phyloP scores from a whole-genome alignment of 2,797 vertebrate genomes.

The Rhincodon typus region DNA sequence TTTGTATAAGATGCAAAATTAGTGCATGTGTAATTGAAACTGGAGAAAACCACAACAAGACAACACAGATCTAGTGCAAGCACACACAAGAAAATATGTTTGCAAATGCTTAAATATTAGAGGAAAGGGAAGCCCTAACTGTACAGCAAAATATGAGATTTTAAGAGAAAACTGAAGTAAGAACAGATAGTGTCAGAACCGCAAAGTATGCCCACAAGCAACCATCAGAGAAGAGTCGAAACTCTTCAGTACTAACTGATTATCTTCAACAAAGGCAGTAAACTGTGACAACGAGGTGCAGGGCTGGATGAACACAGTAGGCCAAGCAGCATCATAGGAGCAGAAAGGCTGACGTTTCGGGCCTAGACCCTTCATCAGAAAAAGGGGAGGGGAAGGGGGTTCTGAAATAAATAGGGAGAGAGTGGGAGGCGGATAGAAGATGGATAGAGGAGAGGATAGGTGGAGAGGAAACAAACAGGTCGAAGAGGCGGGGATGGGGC shows the following conservation, averaged over 20 bases:
- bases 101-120: neutral
- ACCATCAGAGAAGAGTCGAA: neutral
- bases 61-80: neutral
- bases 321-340: too few relatives aligned
- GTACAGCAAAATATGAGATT: neutral
- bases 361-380: too few relatives aligned
- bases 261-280: neutral
- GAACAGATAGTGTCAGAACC: neutral
- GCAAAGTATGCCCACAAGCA: neutral
- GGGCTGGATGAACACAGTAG: too few relatives aligned
- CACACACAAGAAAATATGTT: neutral
- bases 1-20: neutral
- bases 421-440: too few relatives aligned
- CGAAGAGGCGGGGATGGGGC: too few relatives aligned
- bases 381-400: too few relatives aligned
- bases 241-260: neutral
- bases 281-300: too few relatives aligned
- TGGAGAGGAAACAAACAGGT: too few relatives aligned
- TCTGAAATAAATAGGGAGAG: too few relatives aligned
- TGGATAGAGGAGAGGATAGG: too few relatives aligned
- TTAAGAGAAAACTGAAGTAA: neutral
- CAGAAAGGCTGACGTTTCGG: too few relatives aligned
- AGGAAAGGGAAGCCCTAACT: neutral
- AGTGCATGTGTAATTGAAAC: neutral
- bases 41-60: neutral